Conservation (phyloP, 2,888 invertebrate genomes). For the Brachyptera putata region DNA sequence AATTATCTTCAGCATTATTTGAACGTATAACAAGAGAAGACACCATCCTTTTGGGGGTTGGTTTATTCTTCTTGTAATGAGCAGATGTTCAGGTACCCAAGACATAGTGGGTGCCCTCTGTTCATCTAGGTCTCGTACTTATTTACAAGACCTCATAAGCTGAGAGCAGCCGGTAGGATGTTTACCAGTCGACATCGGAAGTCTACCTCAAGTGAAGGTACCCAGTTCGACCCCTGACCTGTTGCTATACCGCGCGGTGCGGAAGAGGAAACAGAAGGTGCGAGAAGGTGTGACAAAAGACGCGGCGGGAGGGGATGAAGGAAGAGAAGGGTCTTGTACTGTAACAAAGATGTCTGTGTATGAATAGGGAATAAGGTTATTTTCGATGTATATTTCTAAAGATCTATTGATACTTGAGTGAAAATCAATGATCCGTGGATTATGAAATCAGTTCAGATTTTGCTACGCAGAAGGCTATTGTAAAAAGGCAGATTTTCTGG, state of each 20-base stretch:
- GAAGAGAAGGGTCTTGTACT: neutral
- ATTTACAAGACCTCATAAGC: no score
- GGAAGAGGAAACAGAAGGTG: conserved; percentile 9
- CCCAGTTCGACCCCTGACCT: conserved; percentile 7
- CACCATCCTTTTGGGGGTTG: no score
- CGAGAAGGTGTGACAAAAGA: neutral
- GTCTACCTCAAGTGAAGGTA: neutral
- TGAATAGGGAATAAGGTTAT: conserved; percentile 2
- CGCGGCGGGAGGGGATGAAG: neutral
- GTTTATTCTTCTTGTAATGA: no score
- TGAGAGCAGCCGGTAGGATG: no score
- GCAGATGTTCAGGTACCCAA: no score
- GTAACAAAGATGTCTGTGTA: neutral
- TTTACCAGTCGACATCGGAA: neutral
- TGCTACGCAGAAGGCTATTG: neutral
- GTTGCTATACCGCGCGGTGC: neutral
- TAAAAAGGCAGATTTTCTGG: neutral
- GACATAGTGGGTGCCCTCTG: no score
- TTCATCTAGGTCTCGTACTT: no score
- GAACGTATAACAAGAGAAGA: no score
- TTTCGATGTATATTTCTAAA: neutral
- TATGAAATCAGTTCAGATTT: neutral
- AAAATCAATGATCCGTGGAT: conserved; percentile 5
- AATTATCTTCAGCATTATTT: no score
- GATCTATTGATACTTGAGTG: neutral